These are phyloP conservation scores for Encarsia formosa DNA, from an alignment of 2,888 invertebrate genomes.

Conservation along the genomic window DNA sequence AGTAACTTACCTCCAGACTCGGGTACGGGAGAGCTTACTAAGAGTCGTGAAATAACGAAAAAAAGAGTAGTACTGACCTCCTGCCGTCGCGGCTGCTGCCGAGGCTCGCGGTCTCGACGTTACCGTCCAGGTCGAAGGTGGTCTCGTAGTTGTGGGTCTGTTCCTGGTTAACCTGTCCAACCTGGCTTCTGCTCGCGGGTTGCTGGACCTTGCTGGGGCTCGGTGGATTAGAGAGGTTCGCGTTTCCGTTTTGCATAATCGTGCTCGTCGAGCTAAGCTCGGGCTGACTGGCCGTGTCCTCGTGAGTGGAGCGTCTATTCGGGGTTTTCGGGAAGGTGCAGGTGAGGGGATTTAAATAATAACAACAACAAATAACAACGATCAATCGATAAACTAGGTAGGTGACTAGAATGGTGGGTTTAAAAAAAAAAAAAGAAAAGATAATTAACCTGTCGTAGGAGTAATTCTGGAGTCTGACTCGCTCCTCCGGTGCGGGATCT, in stretches of 20 bases:
- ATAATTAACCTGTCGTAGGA: conserved; percentile 71
- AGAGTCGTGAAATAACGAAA: too few relatives aligned
- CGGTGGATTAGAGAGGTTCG: too few relatives aligned
- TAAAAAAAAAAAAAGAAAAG: neutral
- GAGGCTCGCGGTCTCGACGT: conserved; percentile 81
- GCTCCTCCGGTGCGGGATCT: conserved; percentile 76
- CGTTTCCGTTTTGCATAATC: conserved; percentile 30
- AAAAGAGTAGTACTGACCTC: conserved; percentile 70
- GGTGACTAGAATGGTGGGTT: neutral
- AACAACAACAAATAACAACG: neutral
- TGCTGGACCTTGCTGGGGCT: conserved; percentile 43
- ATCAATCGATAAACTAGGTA: neutral
- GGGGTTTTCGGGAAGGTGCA: neutral
- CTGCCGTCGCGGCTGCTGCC: conserved; percentile 70
- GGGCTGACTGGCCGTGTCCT: conserved; percentile 45
- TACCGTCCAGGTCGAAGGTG: conserved; percentile 86
- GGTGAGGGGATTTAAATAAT: too few relatives aligned
- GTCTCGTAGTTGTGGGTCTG: conserved; percentile 74
- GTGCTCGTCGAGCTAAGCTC: conserved; percentile 45
- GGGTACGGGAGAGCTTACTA: neutral
- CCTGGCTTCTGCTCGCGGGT: conserved; percentile 40
- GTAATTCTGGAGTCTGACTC: conserved; percentile 73
- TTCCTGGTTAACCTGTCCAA: conserved; percentile 42
- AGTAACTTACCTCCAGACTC: too few relatives aligned
- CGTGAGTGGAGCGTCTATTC: conserved; percentile 49